Evolutionary conservation across 2,888 invertebrate species (phyloP).

Genomic region (Plusia festucae): DNA sequence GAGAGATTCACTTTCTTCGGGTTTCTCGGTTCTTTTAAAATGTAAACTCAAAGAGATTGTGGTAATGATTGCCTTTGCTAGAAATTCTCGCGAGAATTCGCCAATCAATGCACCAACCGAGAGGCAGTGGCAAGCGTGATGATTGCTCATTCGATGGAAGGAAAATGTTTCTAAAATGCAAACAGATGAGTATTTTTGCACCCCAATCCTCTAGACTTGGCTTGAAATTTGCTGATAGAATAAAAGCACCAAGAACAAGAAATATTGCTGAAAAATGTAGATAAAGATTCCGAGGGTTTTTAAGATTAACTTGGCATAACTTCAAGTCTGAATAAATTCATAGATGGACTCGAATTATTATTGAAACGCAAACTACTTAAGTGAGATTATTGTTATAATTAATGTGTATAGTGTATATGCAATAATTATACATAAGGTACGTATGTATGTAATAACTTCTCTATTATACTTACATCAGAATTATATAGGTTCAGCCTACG

Average conservation of each 20-base stretch:
- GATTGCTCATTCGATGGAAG: not conserved
- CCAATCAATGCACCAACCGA: not conserved
- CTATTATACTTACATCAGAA: not conserved
- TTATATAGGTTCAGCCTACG: not conserved
- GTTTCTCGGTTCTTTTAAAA: not conserved
- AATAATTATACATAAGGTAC: no score
- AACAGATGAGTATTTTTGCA: not conserved
- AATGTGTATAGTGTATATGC: no score
- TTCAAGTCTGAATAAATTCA: constrained; percentile 28
- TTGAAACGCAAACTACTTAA: not conserved
- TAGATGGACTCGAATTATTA: constrained; percentile 6
- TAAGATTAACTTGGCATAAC: constrained; percentile 38
- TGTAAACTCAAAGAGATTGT: constrained; percentile 1
- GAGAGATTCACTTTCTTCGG: not conserved
- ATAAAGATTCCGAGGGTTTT: constrained; percentile 30
- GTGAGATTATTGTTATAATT: not conserved
- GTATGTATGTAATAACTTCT: not conserved
- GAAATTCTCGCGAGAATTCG: not conserved
- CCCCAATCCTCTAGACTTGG: not conserved
- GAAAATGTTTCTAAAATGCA: not conserved
- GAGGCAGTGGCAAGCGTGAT: not conserved
- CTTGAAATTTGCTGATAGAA: not conserved
- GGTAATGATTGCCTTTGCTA: constrained; percentile 1
- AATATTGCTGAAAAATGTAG: constrained; percentile 10
- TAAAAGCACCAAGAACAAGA: not conserved